phyloP scores from a whole-genome alignment of 23 tunicate genomes.

The Halocynthia roretzi region DNA sequence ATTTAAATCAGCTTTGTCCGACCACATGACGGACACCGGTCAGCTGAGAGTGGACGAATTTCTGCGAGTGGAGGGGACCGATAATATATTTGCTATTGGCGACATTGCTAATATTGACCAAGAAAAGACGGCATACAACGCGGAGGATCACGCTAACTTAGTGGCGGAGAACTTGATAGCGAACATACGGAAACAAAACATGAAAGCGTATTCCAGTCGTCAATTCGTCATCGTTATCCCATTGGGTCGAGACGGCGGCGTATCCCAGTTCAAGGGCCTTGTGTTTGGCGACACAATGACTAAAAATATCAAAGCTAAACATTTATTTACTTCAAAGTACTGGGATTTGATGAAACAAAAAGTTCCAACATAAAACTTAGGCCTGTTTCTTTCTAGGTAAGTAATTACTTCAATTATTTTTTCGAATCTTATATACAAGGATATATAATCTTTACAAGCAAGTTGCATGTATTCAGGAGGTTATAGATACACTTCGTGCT shows the following conservation, averaged over 20 bases:
- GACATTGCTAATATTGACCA: conserved; percentile 18
- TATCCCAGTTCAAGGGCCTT: not conserved
- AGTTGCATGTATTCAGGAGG: no score
- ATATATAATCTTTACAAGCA: no score
- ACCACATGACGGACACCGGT: conserved; percentile 1
- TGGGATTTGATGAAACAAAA: conserved; percentile 20
- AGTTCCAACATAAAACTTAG: not conserved
- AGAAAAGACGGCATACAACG: conserved; percentile 15
- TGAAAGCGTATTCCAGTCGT: conserved; percentile 11
- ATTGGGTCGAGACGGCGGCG: conserved; percentile 24
- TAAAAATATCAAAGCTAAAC: conserved; percentile 13
- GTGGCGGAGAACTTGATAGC: conserved; percentile 24
- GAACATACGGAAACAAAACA: not conserved
- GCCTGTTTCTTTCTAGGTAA: not conserved
- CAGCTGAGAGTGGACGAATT: conserved; percentile 17
- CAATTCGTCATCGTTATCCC: conserved; percentile 14
- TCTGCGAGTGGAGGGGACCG: conserved; percentile 9
- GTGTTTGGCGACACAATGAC: conserved; percentile 19
- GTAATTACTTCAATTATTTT: no score
- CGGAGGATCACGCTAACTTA: conserved; percentile 10
- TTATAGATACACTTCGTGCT: no score
- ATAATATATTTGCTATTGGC: conserved; percentile 25
- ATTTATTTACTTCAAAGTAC: not conserved
- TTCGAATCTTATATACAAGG: no score
- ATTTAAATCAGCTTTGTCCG: conserved; percentile 7